Base-by-base conservation (phyloP, 2,797 vertebrate species). In the Rhodeus uyekii region DNA sequence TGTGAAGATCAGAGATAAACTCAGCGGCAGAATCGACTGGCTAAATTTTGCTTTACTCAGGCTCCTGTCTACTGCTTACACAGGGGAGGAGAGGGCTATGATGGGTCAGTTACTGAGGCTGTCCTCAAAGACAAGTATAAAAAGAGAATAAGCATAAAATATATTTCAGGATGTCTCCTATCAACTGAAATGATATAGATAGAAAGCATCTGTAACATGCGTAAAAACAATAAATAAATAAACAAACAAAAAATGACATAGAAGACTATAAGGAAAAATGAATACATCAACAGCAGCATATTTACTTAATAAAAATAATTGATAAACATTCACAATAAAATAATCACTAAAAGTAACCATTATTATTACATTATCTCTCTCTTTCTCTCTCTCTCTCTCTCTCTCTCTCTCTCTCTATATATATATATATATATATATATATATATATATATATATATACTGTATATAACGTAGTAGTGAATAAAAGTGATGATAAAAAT, bases 1-100 rank as follows among this genome's bases (percentile, higher is more conserved):
- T 46, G 19, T 58, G 34, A 32, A 80, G 38, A 79, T 38, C 19
- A 34, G 19, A 16, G 39, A 64, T 64, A 46, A 78, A 78, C 8
- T 4, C 24, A 76, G 1, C 2, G 9, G 38, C 67, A 29, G 36
- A 42, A 60, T 18, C 22, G 22, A n/a, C 14, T 9, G 4, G 22
- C 22, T 78, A 2, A 29, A 58, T 75, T 60, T 36, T 60, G 53
- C n/a, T 46, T 27, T 12, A 13, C 12, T 42, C 64, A 24, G 38
- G 38, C 27, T 68, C 64, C 38, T 34, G 60, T 63, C 58, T 1
- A 4, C 1, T 61, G 2, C 8, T 71, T 7, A 1, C 0, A 50
- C 34, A 22, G 27, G 29, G 19, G 29, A 72, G n/a, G 1, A 72
- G 27, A 69, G 29, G 19, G 46, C 10, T 22, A 36, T 36, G 46